Base-by-base conservation (phyloP, 2,797 vertebrate species). In the Clamator glandarius region DNA sequence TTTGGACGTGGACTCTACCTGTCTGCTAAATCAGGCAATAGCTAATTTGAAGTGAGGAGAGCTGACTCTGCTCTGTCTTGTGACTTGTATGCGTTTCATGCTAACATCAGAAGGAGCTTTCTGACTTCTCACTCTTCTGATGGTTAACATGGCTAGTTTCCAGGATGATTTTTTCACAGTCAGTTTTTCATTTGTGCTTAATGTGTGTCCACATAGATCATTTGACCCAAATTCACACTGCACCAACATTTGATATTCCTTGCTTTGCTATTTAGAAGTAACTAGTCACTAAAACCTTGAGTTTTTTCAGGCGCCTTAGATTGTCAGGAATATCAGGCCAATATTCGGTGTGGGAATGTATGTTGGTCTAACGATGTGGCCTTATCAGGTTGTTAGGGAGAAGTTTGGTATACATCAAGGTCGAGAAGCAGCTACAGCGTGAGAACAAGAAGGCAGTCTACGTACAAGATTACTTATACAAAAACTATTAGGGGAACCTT, bases 61-160 rank as follows among this genome's bases (percentile, higher is more conserved):
- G 10, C 14, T 51, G 21, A 41, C 67, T 25, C 48, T 73, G 19
- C 35, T 46, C 4, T 41, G 25, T 33, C 39, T 62, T 41, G 3
- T 48, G 39, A 50, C 24, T 35, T 4, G 0, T 29, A 29, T 0
- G 0, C 67, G 0, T 67, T 50, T 48, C 77, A 72, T 1, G 1
- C 12, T 55, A 17, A 25, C 20, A 15, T 72, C 28, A 81, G 6
- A 67, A 84, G 12, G n/a, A 51, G 6, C 31, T 57, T 82, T 72
- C 10, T 13, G 46, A 21, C n/a, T n/a, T 36, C 26, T 61, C 15
- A 17, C 9, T 66, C 6, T 36, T 58, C 57, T 55, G 33, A 8
- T 55, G 17, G 23, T 44, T 67, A 66, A 63, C 73, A 20, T 13
- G 67, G 10, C 11, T 48, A 23, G n/a, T 48, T 63, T 68, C 7